Conservation (phyloP, 2,113 vertebrate species). For the Myrmecobius fasciatus region DNA sequence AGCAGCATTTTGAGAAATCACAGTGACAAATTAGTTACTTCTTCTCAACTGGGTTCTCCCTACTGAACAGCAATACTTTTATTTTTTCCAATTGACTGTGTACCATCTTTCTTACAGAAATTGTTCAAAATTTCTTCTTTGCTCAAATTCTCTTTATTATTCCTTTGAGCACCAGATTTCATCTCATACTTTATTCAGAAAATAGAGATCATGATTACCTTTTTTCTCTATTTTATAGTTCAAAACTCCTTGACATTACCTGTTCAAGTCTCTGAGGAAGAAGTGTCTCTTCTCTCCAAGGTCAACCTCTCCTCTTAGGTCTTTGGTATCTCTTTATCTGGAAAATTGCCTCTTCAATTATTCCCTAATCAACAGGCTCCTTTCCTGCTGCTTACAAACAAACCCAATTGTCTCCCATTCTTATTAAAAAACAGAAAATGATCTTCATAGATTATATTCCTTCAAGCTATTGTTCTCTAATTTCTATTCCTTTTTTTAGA, state of each 20-base stretch:
- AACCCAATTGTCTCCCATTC: background rate
- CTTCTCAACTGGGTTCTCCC: background rate
- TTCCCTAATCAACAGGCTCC: background rate
- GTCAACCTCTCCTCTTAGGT: background rate
- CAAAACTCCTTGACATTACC: background rate
- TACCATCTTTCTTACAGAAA: background rate
- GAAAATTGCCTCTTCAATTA: background rate
- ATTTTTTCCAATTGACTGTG: background rate
- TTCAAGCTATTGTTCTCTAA: background rate
- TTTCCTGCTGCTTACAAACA: background rate
- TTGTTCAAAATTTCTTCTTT: background rate
- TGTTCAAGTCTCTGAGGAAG: background rate
- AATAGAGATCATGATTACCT: background rate
- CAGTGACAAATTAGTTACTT: background rate
- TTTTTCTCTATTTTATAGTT: background rate
- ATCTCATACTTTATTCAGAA: background rate
- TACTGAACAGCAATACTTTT: background rate
- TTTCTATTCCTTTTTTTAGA: background rate
- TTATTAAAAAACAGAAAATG: background rate
- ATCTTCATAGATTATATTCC: background rate
- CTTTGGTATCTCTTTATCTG: background rate
- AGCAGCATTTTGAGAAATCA: background rate
- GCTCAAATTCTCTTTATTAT: background rate
- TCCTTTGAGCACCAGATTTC: background rate
- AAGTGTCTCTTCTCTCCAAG: background rate